phyloP scores from a whole-genome alignment of 2,797 vertebrate species.

The Spondyliosoma cantharus region DNA sequence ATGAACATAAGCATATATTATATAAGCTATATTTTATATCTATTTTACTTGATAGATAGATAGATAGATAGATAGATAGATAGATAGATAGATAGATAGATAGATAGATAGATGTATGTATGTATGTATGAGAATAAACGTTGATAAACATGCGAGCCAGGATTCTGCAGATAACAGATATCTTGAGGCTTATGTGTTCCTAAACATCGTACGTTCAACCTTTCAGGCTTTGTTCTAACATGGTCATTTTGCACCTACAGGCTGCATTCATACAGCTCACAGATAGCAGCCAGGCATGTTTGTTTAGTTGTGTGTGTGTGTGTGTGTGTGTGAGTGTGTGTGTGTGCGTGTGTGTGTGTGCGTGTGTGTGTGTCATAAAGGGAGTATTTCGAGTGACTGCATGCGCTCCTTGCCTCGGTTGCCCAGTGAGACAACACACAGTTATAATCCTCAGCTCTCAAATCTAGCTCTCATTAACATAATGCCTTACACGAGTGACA shows the following conservation, averaged over 20 bases:
- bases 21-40: not conserved
- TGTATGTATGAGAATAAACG: too few relatives aligned
- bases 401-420: conserved; percentile 4
- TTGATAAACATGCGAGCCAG: not conserved
- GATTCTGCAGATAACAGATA: not conserved
- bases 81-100: too few relatives aligned
- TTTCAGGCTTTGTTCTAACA: conserved; percentile 16
- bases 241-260: conserved; percentile 1
- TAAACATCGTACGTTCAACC: not conserved
- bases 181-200: not conserved
- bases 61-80: too few relatives aligned
- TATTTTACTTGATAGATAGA: too few relatives aligned
- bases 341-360: conserved; percentile 8
- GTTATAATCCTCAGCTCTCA: conserved; percentile 26
- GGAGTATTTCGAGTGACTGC: not conserved
- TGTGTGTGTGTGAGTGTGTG: conserved; percentile 11
- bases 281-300: conserved; percentile 30
- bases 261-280: conserved; percentile 15
- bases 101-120: too few relatives aligned
- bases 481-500: not conserved
- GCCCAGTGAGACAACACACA: conserved; percentile 5
- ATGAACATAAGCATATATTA: not conserved
- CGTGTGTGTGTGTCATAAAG: conserved; percentile 6
- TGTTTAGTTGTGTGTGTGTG: conserved; percentile 14
- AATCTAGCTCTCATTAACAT: conserved; percentile 16